Evolutionary conservation across 2,797 vertebrate species (phyloP).

Genomic region (Labeo calbasu): DNA sequence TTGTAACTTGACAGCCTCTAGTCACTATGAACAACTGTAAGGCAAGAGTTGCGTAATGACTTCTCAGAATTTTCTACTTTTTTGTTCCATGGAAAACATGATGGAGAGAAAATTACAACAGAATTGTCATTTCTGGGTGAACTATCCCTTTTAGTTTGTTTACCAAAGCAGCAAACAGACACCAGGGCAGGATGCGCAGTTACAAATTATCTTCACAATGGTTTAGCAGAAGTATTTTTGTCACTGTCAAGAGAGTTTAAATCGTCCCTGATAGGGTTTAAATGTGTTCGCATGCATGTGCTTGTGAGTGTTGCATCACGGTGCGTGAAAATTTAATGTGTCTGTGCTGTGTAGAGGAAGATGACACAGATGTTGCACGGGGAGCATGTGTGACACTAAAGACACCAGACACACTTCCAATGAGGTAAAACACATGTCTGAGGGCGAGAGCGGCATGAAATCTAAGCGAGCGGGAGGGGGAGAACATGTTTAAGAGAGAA

Average conservation of each 20-base stretch:
- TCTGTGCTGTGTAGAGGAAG: constrained; percentile 9
- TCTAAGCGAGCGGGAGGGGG: constrained; percentile 63
- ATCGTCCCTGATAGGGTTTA: constrained; percentile 38
- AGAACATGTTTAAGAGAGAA: constrained; percentile 31
- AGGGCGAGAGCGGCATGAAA: constrained; percentile 67
- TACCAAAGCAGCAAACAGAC: not conserved
- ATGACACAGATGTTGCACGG: constrained; percentile 47
- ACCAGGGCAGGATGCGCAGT: not conserved
- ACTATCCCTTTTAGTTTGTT: constrained; percentile 15
- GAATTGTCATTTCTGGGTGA: not conserved
- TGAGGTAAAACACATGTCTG: constrained; percentile 66
- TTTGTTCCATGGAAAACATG: not conserved
- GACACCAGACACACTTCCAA: constrained; percentile 54
- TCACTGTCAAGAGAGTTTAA: constrained; percentile 39
- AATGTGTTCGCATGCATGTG: constrained; percentile 16
- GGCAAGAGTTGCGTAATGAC: not conserved
- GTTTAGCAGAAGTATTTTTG: constrained; percentile 39
- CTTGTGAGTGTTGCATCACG: constrained; percentile 20
- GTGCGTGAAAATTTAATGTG: constrained; percentile 40
- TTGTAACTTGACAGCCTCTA: not conserved
- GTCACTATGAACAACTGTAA: not conserved
- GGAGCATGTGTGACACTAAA: constrained; percentile 45
- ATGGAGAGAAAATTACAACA: not conserved
- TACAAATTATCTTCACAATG: constrained; percentile 23
- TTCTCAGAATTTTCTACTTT: no score